Conservation (phyloP, 1,140 invertebrate species). For the Pachyrhynchus sulphureomaculatus region DNA sequence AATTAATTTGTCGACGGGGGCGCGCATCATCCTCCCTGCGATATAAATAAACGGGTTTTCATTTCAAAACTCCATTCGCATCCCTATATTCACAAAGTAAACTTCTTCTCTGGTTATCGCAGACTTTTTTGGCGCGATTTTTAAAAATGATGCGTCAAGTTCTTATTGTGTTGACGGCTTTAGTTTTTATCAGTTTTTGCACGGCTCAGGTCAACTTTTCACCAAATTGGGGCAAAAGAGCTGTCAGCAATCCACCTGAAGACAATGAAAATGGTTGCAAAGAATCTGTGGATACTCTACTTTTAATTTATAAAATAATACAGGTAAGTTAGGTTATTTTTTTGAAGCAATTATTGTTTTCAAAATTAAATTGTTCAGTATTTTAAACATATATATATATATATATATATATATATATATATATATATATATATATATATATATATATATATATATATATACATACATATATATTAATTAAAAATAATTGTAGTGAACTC, state of each 20-base stretch:
- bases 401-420: too few relatives aligned
- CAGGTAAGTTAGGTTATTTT: too few relatives aligned
- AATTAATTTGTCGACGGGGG: constrained; percentile 15
- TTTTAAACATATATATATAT: too few relatives aligned
- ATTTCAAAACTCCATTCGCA: background rate
- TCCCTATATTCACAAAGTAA: background rate
- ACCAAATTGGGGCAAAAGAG: constrained; percentile 44
- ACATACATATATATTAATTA: too few relatives aligned
- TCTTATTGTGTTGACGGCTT: background rate
- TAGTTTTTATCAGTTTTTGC: constrained; percentile 34
- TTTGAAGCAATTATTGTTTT: too few relatives aligned
- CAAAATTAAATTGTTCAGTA: too few relatives aligned
- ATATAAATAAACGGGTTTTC: constrained; percentile 16
- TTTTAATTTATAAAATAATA: constrained; percentile 46
- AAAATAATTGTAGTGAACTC: too few relatives aligned
- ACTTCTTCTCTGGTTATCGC: background rate
- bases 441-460: too few relatives aligned
- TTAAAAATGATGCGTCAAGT: constrained; percentile 16
- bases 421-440: too few relatives aligned
- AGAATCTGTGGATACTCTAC: constrained; percentile 42
- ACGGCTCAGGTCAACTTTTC: constrained; percentile 44
- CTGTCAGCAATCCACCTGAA: constrained; percentile 24
- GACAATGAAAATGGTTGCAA: constrained; percentile 40
- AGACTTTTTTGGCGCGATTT: constrained; percentile 3
- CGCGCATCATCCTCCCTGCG: constrained; percentile 13